phyloP scores from a whole-genome alignment of 1,140 invertebrate genomes.

The Pomacea maculata region DNA sequence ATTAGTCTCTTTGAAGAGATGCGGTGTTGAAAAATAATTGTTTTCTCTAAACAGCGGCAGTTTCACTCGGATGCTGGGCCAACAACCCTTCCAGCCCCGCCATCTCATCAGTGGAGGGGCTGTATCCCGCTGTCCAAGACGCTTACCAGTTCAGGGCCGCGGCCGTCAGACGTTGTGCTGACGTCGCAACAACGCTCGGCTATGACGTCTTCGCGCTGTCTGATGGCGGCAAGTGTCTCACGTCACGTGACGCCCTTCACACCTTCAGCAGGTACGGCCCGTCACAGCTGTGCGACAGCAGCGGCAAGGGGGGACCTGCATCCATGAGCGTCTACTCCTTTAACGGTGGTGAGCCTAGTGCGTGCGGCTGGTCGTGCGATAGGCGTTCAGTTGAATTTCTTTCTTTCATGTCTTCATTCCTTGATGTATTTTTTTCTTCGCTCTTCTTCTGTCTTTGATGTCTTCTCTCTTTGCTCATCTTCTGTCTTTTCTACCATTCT shows the following conservation, averaged over 20 bases:
- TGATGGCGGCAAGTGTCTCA: constrained; percentile 40
- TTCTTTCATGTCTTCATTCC: no score
- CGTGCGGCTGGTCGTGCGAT: no score
- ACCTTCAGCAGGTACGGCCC: constrained; percentile 34
- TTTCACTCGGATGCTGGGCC: constrained; percentile 42
- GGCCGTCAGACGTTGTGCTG: constrained; percentile 40
- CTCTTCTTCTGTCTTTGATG: no score
- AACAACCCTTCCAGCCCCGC: constrained; percentile 21
- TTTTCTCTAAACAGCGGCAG: constrained; percentile 26
- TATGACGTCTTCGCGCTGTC: constrained; percentile 36
- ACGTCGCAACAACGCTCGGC: constrained; percentile 33
- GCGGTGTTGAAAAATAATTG: background rate
- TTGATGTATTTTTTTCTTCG: no score
- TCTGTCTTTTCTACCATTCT: no score
- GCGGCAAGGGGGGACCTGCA: constrained; percentile 26
- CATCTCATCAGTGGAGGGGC: constrained; percentile 36
- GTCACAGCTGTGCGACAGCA: constrained; percentile 29
- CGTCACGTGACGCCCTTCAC: constrained; percentile 20
- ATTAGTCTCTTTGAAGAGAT: no score
- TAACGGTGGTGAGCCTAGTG: constrained; percentile 28
- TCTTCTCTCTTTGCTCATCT: no score
- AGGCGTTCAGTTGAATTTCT: no score
- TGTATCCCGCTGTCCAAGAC: constrained; percentile 21
- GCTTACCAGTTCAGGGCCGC: constrained; percentile 26
- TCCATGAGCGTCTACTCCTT: constrained; percentile 45